A percentile compares a stretch with the other conserved stretches of the same genome.
phyloP scores from a whole-genome alignment of 2,888 invertebrate genomes.

The Apoderus coryli region DNA sequence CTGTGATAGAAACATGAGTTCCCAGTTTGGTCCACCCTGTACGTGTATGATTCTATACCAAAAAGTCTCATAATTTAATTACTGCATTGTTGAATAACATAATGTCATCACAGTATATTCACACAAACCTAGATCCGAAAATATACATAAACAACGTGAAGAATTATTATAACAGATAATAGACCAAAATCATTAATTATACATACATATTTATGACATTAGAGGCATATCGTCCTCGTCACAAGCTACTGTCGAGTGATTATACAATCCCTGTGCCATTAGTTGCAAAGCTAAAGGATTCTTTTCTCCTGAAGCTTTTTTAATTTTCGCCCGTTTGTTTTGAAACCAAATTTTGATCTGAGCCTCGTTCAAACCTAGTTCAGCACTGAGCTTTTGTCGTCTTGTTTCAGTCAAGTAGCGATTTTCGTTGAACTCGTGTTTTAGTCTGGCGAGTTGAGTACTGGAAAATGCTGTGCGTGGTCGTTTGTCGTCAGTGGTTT shows the following conservation, averaged over 20 bases:
- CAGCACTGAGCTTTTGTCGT: conserved; percentile 76
- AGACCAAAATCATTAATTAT: no score
- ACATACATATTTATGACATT: no score
- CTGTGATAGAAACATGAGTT: no score
- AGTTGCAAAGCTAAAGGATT: conserved; percentile 78
- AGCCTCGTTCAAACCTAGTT: conserved; percentile 85
- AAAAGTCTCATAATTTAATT: no score
- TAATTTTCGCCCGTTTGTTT: conserved; percentile 95
- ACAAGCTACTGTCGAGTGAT: conserved; percentile 55
- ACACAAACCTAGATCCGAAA: no score
- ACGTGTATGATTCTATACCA: no score
- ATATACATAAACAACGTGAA: no score
- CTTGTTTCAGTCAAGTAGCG: conserved; percentile 85
- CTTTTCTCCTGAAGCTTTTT: conserved; percentile 75
- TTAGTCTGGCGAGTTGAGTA: conserved; percentile 80
- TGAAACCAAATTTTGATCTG: conserved; percentile 98
- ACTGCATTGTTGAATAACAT: no score
- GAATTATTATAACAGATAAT: no score
- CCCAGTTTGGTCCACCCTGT: no score
- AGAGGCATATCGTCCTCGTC: conserved; percentile 43
- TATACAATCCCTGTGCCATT: conserved; percentile 90
- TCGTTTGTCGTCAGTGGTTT: conserved; percentile 61
- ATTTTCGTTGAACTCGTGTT: conserved; percentile 90
- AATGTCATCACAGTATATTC: no score
- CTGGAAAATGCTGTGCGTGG: conserved; percentile 93